A percentile compares a stretch with the other conserved stretches of the same genome.
These are phyloP conservation scores for Furnarius figulus DNA, from an alignment of 2,113 vertebrate genomes.

Conservation along the genomic window DNA sequence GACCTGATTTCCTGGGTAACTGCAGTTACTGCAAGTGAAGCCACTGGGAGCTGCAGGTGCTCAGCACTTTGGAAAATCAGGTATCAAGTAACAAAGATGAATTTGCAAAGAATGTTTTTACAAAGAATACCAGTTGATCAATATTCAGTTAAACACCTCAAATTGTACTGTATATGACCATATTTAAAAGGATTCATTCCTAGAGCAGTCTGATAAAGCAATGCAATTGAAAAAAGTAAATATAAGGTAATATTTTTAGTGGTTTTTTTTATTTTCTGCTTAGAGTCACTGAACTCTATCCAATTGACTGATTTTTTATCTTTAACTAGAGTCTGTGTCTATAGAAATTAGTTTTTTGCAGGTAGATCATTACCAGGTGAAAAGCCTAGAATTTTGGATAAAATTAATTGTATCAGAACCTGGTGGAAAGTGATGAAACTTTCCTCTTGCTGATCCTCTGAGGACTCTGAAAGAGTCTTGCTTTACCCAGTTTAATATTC, in stretches of 20 bases:
- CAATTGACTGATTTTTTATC: neutral
- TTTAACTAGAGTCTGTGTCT: neutral
- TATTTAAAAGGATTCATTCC: neutral
- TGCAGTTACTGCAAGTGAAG: neutral
- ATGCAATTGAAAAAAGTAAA: neutral
- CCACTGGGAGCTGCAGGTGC: neutral
- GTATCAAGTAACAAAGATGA: neutral
- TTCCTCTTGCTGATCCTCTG: neutral
- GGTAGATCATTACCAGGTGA: neutral
- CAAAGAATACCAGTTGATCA: neutral
- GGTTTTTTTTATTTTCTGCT: neutral
- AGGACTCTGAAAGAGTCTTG: neutral
- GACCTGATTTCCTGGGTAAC: conserved; percentile 14
- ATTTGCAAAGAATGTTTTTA: neutral
- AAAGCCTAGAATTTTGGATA: neutral
- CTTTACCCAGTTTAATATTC: neutral
- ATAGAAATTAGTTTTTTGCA: neutral
- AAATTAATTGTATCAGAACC: neutral
- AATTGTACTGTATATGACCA: neutral
- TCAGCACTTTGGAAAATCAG: conserved; percentile 5
- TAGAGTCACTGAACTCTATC: neutral
- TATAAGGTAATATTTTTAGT: neutral
- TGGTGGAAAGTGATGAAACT: neutral
- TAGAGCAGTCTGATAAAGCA: neutral
- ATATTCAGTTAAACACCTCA: neutral